phyloP scores from a whole-genome alignment of 2,888 invertebrate genomes.

The Chelonus formosanus region DNA sequence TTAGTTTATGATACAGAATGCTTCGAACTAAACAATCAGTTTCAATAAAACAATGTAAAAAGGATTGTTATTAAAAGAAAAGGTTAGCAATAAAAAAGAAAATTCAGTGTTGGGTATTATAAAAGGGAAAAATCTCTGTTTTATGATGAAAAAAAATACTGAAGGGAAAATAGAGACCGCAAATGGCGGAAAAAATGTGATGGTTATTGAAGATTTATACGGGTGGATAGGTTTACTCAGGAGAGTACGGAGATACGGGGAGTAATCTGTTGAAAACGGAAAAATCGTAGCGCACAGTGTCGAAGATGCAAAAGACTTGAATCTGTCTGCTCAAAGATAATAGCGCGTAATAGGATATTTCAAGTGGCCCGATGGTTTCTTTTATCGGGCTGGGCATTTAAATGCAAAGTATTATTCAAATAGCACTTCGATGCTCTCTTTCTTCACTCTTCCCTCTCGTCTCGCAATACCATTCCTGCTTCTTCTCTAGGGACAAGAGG shows the following conservation, averaged over 20 bases:
- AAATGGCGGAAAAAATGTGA: slow-evolving; percentile 4
- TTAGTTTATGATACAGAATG: too few relatives aligned
- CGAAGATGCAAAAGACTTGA: slow-evolving; percentile 33
- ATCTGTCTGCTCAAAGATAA: slow-evolving; percentile 51
- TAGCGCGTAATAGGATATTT: slow-evolving; percentile 62
- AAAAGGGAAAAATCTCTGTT: not conserved
- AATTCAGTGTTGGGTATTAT: not conserved
- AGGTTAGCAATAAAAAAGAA: too few relatives aligned
- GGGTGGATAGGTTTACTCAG: slow-evolving; percentile 11
- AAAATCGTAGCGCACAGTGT: slow-evolving; percentile 12
- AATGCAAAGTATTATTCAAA: slow-evolving; percentile 65
- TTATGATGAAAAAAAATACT: not conserved
- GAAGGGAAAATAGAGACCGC: not conserved
- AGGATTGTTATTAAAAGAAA: too few relatives aligned
- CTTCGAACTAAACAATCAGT: too few relatives aligned
- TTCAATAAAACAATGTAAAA: too few relatives aligned
- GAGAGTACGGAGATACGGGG: slow-evolving; percentile 7
- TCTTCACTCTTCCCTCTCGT: slow-evolving; percentile 30
- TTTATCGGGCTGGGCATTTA: slow-evolving; percentile 61
- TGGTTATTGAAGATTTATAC: slow-evolving; percentile 25
- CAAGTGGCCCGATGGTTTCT: slow-evolving; percentile 59
- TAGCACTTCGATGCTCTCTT: slow-evolving; percentile 44
- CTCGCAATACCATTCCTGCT: slow-evolving; percentile 15
- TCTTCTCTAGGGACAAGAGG: slow-evolving; percentile 50
- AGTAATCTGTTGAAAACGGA: slow-evolving; percentile 17